These are phyloP conservation scores for Neodiprion fabricii DNA, from an alignment of 1,140 invertebrate species.

Conservation along the genomic window DNA sequence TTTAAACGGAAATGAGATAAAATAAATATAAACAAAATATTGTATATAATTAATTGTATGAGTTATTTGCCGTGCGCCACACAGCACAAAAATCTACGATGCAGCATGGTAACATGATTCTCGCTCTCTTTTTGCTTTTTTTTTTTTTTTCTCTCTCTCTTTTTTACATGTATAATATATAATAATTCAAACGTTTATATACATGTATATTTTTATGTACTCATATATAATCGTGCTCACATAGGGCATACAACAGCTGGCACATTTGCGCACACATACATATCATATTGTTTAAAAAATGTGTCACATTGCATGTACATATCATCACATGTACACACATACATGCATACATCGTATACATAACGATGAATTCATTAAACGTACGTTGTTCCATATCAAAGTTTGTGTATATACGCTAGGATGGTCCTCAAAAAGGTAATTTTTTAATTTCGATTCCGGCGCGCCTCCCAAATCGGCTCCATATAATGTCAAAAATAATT, in stretches of 20 bases:
- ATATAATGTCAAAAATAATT: too few species aligned
- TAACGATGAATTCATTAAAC: not conserved
- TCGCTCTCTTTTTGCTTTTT: too few species aligned
- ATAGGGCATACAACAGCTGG: constrained; percentile 57
- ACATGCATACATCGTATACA: not conserved
- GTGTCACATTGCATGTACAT: not conserved
- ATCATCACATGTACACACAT: not conserved
- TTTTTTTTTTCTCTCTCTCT: too few species aligned
- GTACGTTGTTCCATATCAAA: too few species aligned
- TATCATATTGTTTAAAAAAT: constrained; percentile 31
- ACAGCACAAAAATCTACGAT: constrained; percentile 1
- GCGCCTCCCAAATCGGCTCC: too few species aligned
- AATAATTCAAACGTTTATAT: constrained; percentile 30
- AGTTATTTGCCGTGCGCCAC: too few species aligned
- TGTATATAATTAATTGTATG: too few species aligned
- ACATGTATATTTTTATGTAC: constrained; percentile 34
- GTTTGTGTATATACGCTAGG: too few species aligned
- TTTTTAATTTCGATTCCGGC: too few species aligned
- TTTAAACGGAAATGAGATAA: not conserved
- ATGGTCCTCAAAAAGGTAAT: too few species aligned
- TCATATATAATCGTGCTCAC: constrained; percentile 17
- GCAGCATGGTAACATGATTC: not conserved
- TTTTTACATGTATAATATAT: not conserved
- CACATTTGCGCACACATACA: constrained; percentile 48
- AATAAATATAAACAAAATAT: not conserved